A percentile compares a stretch with the other conserved stretches of the same genome.
These are phyloP conservation scores for Wiebesia pumilae DNA, from an alignment of 1,140 invertebrate genomes.

Conservation along the genomic window DNA sequence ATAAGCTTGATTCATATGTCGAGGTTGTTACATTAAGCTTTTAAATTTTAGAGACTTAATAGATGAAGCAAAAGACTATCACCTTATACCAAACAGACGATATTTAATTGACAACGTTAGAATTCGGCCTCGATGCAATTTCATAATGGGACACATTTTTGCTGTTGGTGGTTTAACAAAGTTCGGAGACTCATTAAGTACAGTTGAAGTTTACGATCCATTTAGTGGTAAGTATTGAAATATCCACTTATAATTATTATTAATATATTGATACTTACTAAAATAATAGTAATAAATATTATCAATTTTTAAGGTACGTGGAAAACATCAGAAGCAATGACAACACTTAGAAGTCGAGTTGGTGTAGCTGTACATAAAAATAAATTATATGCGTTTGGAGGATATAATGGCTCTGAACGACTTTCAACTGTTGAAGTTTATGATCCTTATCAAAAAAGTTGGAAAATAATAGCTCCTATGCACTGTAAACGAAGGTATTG, in stretches of 20 bases:
- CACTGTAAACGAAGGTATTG: constrained; percentile 85
- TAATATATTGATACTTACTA: not conserved
- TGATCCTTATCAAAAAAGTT: constrained; percentile 82
- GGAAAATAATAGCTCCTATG: constrained; percentile 89
- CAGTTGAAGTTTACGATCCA: constrained; percentile 91
- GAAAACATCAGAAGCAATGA: constrained; percentile 90
- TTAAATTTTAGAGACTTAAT: constrained; percentile 80
- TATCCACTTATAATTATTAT: not conserved
- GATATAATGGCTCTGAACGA: constrained; percentile 88
- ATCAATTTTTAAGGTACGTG: constrained; percentile 77
- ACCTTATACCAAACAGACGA: constrained; percentile 89
- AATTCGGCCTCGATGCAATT: constrained; percentile 85
- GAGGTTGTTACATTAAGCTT: too few relatives aligned
- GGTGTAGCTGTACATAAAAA: constrained; percentile 89
- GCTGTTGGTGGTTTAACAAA: constrained; percentile 92
- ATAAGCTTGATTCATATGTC: too few relatives aligned
- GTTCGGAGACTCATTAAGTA: constrained; percentile 89
- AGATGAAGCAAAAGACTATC: constrained; percentile 90
- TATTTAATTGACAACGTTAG: constrained; percentile 84
- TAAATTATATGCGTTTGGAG: constrained; percentile 84
- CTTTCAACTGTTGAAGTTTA: constrained; percentile 91
- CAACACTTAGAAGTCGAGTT: constrained; percentile 84
- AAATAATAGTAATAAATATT: not conserved
- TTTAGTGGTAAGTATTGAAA: constrained; percentile 66
- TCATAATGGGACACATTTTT: constrained; percentile 87